A percentile compares a stretch with the other conserved stretches of the same genome.
These are phyloP conservation scores for Palythoa caribaeorum DNA, from an alignment of 92 coral and sea anemone genomes.

Conservation along the genomic window DNA sequence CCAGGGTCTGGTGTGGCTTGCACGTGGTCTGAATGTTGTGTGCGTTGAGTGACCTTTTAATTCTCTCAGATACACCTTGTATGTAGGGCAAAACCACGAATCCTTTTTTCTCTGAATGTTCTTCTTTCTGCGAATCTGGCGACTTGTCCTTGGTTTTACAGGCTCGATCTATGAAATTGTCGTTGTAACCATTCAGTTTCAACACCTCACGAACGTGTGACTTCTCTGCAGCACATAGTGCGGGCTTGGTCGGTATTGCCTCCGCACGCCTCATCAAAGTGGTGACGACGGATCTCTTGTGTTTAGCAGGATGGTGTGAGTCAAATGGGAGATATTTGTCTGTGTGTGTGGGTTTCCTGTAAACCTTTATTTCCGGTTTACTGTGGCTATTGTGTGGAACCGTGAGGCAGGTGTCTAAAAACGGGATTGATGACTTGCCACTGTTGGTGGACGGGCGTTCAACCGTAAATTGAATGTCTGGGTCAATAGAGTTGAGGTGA, in stretches of 20 bases:
- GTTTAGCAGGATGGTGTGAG: no score
- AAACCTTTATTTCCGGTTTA: slow-evolving; percentile 5
- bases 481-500: neutral
- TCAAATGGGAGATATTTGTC: slow-evolving; percentile 12
- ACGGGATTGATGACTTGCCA: slow-evolving; percentile 2
- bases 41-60: neutral
- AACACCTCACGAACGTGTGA: neutral
- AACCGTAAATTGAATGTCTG: neutral
- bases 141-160: neutral
- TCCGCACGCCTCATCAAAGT: slow-evolving; percentile 6
- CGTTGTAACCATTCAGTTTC: neutral
- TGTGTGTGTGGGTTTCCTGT: neutral
- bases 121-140: neutral
- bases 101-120: neutral
- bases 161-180: neutral
- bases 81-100: neutral
- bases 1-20: neutral
- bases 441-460: slow-evolving; percentile 1
- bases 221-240: neutral
- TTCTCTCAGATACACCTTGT: neutral
- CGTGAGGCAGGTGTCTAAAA: neutral
- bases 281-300: neutral
- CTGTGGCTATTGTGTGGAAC: neutral
- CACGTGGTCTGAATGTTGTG: neutral
- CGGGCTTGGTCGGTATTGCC: neutral